Percentiles rank a stretch among this genome's conserved stretches.
phyloP scores from a whole-genome alignment of 2,888 invertebrate species.

The Branchellion lobata region DNA sequence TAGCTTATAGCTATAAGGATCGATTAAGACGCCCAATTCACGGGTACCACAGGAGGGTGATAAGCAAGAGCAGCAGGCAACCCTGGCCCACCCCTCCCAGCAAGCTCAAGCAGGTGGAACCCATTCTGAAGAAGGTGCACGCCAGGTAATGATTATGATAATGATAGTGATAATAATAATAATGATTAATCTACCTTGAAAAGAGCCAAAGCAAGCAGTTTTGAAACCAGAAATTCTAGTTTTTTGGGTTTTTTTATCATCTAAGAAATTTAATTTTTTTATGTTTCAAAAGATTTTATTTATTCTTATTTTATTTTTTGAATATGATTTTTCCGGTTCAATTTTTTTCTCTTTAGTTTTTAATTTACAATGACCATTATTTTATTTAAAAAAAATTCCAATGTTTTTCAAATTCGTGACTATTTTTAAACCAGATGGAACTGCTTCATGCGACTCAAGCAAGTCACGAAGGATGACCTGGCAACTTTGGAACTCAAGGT shows the following conservation, averaged over 20 bases:
- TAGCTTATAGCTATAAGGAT: too few relatives aligned
- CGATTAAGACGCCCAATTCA: too few relatives aligned
- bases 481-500: slow-evolving; percentile 77
- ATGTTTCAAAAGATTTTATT: too few relatives aligned
- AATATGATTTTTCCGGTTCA: not conserved
- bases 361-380: not conserved
- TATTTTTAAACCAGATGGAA: slow-evolving; percentile 30
- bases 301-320: not conserved
- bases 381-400: not conserved
- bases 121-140: slow-evolving; percentile 58
- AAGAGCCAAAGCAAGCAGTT: slow-evolving; percentile 78
- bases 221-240: not conserved
- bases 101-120: slow-evolving; percentile 69
- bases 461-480: slow-evolving; percentile 80
- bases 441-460: slow-evolving; percentile 74
- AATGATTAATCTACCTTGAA: slow-evolving; percentile 4
- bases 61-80: slow-evolving; percentile 11
- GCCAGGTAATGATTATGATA: slow-evolving; percentile 55
- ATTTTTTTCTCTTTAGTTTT: not conserved
- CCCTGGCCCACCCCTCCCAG: slow-evolving; percentile 80
- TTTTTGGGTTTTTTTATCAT: not conserved
- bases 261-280: not conserved
- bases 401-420: not conserved
- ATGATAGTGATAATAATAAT: too few relatives aligned
- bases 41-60: slow-evolving; percentile 16